Percentiles rank a stretch among this genome's conserved stretches.
Conservation (phyloP, 2,113 vertebrate genomes). For the Dascyllus trimaculatus region DNA sequence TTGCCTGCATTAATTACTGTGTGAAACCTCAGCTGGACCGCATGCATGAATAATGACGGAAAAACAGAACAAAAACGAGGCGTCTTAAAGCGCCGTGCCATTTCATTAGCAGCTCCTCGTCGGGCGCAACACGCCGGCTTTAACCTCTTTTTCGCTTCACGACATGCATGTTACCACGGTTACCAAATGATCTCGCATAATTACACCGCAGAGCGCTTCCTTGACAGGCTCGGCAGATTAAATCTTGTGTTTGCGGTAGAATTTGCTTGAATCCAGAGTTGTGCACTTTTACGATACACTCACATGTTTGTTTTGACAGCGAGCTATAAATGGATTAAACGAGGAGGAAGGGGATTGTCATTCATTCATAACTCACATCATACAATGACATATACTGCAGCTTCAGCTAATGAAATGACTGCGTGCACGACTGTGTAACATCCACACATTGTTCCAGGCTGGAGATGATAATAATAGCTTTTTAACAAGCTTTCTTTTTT, state of each 20-base stretch:
- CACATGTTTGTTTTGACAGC: no score
- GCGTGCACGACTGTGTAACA: background rate
- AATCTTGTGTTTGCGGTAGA: no score
- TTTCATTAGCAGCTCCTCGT: no score
- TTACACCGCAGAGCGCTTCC: background rate
- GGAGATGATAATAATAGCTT: slow-evolving; percentile 17
- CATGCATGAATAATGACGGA: background rate
- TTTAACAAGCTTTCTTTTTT: background rate
- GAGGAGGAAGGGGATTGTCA: no score
- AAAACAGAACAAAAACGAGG: background rate
- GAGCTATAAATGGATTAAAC: no score
- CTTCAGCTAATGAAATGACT: no score
- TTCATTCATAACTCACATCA: no score
- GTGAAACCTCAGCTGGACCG: background rate
- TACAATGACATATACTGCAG: no score
- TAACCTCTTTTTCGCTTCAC: background rate
- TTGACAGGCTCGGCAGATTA: background rate
- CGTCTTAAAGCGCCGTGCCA: background rate
- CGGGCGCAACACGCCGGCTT: background rate
- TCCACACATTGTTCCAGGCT: background rate
- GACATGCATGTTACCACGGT: background rate
- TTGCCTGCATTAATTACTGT: background rate
- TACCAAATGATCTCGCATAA: background rate
- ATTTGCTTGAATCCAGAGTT: no score
- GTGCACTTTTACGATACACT: no score